Percentiles rank a stretch among this genome's conserved stretches.
These are phyloP conservation scores for Falco berigora DNA, from an alignment of 2,797 vertebrate species.

Conservation along the genomic window DNA sequence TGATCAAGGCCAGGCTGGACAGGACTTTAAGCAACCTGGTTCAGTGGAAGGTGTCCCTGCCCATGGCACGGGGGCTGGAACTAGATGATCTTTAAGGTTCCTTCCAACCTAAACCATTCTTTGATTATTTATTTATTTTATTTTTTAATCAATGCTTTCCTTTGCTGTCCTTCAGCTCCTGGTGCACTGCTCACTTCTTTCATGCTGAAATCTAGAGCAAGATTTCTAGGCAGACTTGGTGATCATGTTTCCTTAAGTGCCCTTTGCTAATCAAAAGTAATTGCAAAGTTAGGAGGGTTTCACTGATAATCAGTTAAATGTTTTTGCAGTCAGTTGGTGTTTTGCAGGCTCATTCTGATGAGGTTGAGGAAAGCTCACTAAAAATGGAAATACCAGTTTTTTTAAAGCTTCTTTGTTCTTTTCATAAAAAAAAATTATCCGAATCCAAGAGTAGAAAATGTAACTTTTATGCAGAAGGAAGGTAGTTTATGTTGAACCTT, in stretches of 20 bases:
- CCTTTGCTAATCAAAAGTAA: not conserved
- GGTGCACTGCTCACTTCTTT: not conserved
- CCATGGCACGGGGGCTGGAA: not conserved
- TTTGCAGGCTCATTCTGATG: not conserved
- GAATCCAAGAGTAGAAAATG: not conserved
- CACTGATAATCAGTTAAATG: not conserved
- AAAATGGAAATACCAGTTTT: not conserved
- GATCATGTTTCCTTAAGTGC: not conserved
- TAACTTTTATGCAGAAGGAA: not conserved
- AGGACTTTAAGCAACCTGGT: not conserved
- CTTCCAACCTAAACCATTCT: not conserved
- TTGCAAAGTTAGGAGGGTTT: not conserved
- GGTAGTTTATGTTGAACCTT: not conserved
- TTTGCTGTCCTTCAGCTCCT: not conserved
- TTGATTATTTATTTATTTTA: not conserved
- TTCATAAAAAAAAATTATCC: not conserved
- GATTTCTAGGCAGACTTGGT: not conserved
- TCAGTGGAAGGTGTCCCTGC: not conserved
- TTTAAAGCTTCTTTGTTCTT: not conserved
- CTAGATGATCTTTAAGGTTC: not conserved
- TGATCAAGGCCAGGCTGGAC: not conserved
- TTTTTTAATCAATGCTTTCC: not conserved
- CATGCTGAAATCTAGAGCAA: not conserved
- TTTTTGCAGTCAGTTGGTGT: not conserved
- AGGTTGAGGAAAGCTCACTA: not conserved